Conservation (phyloP, 2,113 vertebrate genomes). For the Oryzias javanicus region DNA sequence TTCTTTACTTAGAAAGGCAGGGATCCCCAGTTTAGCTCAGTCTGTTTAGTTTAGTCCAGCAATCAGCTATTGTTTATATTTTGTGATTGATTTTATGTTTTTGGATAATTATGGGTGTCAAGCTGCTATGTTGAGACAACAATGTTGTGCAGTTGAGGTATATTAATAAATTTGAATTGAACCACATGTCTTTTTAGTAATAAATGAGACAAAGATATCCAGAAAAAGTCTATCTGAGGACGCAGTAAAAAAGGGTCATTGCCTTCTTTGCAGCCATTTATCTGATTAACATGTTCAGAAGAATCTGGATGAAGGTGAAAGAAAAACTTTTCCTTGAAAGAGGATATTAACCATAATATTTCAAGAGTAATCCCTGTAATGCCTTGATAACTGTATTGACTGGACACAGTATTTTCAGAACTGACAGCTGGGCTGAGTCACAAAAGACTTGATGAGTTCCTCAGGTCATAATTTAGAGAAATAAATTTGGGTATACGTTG, state of each 20-base stretch:
- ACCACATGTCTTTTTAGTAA: no score
- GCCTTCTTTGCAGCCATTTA: background rate
- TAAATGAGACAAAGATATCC: background rate
- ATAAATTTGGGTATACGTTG: background rate
- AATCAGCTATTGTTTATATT: no score
- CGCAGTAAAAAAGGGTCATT: conserved; percentile 3
- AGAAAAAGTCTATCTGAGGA: background rate
- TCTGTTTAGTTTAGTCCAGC: no score
- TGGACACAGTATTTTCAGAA: conserved; percentile 8
- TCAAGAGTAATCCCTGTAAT: background rate
- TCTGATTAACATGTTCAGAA: background rate
- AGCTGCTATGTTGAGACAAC: no score
- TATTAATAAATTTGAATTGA: no score
- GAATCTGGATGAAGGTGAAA: background rate
- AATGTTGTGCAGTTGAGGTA: no score
- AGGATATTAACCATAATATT: background rate
- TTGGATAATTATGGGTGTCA: no score
- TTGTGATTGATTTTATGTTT: no score
- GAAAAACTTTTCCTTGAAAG: background rate
- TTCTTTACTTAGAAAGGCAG: no score
- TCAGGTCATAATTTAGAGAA: background rate
- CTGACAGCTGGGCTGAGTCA: conserved; percentile 12
- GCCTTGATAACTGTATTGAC: conserved; percentile 3
- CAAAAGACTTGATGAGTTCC: conserved; percentile 7
- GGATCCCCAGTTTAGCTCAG: no score